These are phyloP conservation scores for Drosophila triauraria DNA, from an alignment of 1,140 invertebrate species.

Conservation along the genomic window DNA sequence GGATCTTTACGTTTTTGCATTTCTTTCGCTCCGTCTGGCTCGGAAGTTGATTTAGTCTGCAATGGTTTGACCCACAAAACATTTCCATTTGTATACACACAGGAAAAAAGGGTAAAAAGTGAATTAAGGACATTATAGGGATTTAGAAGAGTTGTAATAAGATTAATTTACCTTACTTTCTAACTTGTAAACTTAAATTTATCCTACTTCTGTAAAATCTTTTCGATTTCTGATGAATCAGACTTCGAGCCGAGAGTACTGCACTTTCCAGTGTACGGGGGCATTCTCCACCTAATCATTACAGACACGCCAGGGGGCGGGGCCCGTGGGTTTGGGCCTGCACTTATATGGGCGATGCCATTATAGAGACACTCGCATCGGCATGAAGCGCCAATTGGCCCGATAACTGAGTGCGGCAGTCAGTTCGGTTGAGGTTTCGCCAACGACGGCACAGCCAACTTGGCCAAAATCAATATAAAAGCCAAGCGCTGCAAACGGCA, in stretches of 20 bases:
- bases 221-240: too few species aligned
- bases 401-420: slow-evolving; percentile 47
- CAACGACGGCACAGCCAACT: slow-evolving; percentile 25
- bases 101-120: neutral
- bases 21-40: slow-evolving; percentile 38
- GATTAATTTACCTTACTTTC: too few species aligned
- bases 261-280: neutral
- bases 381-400: slow-evolving; percentile 40
- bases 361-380: slow-evolving; percentile 48
- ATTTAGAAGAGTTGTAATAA: neutral
- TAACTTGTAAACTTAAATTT: too few species aligned
- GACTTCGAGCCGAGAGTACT: too few species aligned
- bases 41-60: slow-evolving; percentile 46
- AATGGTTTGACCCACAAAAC: slow-evolving; percentile 49
- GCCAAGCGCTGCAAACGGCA: slow-evolving; percentile 52
- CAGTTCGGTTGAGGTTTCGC: slow-evolving; percentile 9
- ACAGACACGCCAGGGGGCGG: slow-evolving; percentile 59
- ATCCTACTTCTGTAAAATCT: too few species aligned
- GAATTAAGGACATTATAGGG: neutral
- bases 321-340: slow-evolving; percentile 8
- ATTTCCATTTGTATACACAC: slow-evolving; percentile 19
- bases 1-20: slow-evolving; percentile 45
- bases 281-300: slow-evolving; percentile 48
- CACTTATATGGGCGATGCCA: slow-evolving; percentile 31
- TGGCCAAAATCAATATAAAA: slow-evolving; percentile 71